Percentiles rank a stretch among this genome's conserved stretches.
These are phyloP conservation scores for Colletes gigas DNA, from an alignment of 1,140 invertebrate genomes.

Conservation along the genomic window DNA sequence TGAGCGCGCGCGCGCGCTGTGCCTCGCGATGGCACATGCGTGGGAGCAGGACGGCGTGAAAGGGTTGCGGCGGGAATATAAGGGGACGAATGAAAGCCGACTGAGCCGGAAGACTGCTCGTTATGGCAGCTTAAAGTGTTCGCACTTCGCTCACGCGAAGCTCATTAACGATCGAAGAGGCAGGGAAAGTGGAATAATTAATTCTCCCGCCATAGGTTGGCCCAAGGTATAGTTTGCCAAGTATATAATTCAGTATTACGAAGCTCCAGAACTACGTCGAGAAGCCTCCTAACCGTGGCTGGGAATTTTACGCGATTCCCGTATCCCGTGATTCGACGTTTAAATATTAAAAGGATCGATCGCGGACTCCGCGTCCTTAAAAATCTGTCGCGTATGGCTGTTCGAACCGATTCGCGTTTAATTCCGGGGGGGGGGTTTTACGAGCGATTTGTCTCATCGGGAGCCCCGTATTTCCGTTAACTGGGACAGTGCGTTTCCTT, in stretches of 20 bases:
- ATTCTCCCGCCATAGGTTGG: conserved; percentile 32
- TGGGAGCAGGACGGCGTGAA: conserved; percentile 1
- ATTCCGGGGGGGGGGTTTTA: no score
- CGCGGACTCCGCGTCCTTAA: no score
- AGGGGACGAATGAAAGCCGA: conserved; percentile 55
- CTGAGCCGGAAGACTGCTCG: conserved; percentile 57
- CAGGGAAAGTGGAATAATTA: conserved; percentile 56
- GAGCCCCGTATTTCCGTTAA: no score
- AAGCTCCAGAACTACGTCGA: neutral
- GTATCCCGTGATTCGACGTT: no score
- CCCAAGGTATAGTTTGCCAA: neutral
- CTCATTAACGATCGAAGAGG: conserved; percentile 65
- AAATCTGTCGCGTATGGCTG: no score
- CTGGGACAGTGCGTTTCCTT: no score
- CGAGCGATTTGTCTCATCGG: no score
- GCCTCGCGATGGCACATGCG: neutral
- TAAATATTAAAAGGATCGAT: no score
- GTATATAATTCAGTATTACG: conserved; percentile 21
- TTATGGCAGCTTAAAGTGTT: conserved; percentile 57
- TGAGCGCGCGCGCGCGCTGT: neutral
- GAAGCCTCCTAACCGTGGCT: neutral
- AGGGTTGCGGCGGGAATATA: conserved; percentile 16
- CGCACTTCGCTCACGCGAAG: conserved; percentile 56
- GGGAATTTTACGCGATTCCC: neutral
- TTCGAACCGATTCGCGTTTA: no score